Conservation (phyloP, 2,797 vertebrate species). For the Oophaga sylvatica region DNA sequence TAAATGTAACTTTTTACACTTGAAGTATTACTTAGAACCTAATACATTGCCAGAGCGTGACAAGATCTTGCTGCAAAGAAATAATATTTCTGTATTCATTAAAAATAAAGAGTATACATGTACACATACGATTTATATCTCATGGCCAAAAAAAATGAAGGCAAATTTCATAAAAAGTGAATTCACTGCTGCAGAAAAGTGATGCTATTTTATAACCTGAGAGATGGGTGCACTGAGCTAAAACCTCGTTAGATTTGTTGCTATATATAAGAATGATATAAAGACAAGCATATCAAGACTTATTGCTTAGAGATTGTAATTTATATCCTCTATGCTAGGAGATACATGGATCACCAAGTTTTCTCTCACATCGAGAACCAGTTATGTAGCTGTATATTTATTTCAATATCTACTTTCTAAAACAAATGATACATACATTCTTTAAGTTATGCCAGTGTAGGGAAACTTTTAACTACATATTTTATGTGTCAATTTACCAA, state of each 20-base stretch:
- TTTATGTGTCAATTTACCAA: slow-evolving; percentile 25
- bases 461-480: slow-evolving; percentile 43
- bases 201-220: slow-evolving; percentile 32
- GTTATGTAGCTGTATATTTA: slow-evolving; percentile 46
- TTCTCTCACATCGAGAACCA: slow-evolving; percentile 21
- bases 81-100: neutral
- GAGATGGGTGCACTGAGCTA: slow-evolving; percentile 43
- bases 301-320: slow-evolving; percentile 53
- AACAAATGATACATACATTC: slow-evolving; percentile 48
- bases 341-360: slow-evolving; percentile 51
- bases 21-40: neutral
- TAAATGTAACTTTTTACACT: slow-evolving; percentile 1
- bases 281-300: slow-evolving; percentile 45
- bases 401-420: slow-evolving; percentile 34
- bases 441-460: slow-evolving; percentile 29
- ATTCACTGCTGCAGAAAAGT: neutral
- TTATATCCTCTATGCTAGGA: slow-evolving; percentile 39
- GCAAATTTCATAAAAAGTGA: slow-evolving; percentile 2
- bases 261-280: slow-evolving; percentile 54
- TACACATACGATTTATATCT: slow-evolving; percentile 12
- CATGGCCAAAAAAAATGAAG: neutral
- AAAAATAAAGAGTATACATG: slow-evolving; percentile 23
- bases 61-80: neutral
- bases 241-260: slow-evolving; percentile 50
- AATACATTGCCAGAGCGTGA: neutral